A percentile compares a stretch with the other conserved stretches of the same genome.
These are phyloP conservation scores for Hirundichthys speculiger DNA, from an alignment of 2,113 vertebrate species.

Conservation along the genomic window DNA sequence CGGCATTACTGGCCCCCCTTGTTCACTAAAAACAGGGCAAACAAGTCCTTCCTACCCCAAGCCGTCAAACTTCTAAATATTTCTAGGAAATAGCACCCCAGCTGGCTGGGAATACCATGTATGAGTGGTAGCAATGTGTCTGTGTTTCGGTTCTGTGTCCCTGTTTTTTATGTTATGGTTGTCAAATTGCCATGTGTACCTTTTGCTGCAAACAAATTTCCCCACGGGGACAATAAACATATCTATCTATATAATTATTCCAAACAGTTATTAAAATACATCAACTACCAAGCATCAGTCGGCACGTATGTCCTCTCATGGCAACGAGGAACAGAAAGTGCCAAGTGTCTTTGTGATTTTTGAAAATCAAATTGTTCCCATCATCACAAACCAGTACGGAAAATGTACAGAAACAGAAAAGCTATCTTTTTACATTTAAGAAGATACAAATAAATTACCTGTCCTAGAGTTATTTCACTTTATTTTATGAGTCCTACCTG, in stretches of 20 bases:
- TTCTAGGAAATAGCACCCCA: too few species aligned
- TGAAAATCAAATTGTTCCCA: not conserved
- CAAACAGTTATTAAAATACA: not conserved
- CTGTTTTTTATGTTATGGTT: too few species aligned
- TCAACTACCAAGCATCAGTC: conserved; percentile 38
- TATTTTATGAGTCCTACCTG: conserved; percentile 1
- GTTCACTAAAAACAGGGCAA: too few species aligned
- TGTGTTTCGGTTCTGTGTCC: too few species aligned
- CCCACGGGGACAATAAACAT: too few species aligned
- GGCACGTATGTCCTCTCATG: conserved; percentile 24
- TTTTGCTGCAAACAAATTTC: too few species aligned
- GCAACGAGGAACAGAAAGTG: conserved; percentile 14
- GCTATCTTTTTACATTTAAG: not conserved
- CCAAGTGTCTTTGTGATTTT: not conserved
- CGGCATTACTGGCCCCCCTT: too few species aligned
- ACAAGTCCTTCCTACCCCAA: too few species aligned
- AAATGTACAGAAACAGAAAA: not conserved
- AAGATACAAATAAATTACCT: not conserved
- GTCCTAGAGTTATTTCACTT: not conserved
- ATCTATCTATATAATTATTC: not conserved
- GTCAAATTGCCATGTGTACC: too few species aligned
- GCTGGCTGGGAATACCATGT: too few species aligned
- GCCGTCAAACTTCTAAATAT: too few species aligned
- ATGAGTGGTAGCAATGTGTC: too few species aligned
- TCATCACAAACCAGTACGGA: conserved; percentile 18